These are phyloP conservation scores for Trissoscelio sp. DNA, from an alignment of 2,888 invertebrate genomes.

Conservation along the genomic window DNA sequence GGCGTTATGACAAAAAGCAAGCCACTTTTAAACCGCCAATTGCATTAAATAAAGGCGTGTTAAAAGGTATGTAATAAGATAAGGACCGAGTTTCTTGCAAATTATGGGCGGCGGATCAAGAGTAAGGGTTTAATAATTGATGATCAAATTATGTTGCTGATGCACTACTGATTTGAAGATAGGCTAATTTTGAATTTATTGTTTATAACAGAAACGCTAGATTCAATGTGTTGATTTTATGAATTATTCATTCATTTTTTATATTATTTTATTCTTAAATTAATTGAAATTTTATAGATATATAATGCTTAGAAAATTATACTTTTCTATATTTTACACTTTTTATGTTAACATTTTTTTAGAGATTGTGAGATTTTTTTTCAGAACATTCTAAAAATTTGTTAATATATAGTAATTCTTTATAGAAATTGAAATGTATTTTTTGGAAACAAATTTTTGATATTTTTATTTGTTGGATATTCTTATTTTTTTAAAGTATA, in stretches of 20 bases:
- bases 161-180: slow-evolving; percentile 47
- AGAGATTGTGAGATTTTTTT: too few relatives aligned
- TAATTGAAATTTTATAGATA: too few relatives aligned
- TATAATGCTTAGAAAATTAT: too few relatives aligned
- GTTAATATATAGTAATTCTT: too few relatives aligned
- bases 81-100: slow-evolving; percentile 12
- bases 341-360: too few relatives aligned
- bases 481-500: too few relatives aligned
- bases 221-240: slow-evolving; percentile 10
- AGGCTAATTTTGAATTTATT: slow-evolving; percentile 51
- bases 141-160: slow-evolving; percentile 55
- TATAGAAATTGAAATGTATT: too few relatives aligned
- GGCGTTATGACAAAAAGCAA: slow-evolving; percentile 59
- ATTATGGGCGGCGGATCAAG: slow-evolving; percentile 28
- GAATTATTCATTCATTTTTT: not conserved
- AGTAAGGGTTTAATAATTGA: slow-evolving; percentile 52
- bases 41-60: slow-evolving; percentile 58
- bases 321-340: too few relatives aligned
- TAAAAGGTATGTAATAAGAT: slow-evolving; percentile 59
- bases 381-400: too few relatives aligned
- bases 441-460: too few relatives aligned
- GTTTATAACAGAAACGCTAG: not conserved
- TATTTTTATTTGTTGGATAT: too few relatives aligned
- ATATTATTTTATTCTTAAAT: too few relatives aligned
- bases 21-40: slow-evolving; percentile 52